Conservation (phyloP, 2,797 vertebrate genomes). For the Enteromius paludinosus region DNA sequence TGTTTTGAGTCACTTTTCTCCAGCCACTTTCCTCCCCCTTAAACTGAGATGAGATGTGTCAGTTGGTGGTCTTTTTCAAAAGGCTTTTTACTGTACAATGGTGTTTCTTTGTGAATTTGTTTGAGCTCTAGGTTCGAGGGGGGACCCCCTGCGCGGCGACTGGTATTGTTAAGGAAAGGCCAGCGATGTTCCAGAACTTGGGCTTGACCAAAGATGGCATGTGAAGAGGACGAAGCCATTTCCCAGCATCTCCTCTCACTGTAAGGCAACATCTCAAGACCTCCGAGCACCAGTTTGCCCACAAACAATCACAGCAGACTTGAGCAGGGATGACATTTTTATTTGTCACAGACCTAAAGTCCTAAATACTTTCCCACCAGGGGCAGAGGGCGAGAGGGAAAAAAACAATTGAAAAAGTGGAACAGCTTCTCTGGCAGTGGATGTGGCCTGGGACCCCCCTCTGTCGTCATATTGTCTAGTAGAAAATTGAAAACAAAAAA, state of each 20-base stretch:
- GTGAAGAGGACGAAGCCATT: slow-evolving; percentile 19
- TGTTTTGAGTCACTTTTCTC: neutral
- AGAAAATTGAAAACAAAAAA: slow-evolving; percentile 55
- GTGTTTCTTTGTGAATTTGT: slow-evolving; percentile 44
- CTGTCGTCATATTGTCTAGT: slow-evolving; percentile 54
- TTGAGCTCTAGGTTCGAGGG: slow-evolving; percentile 12
- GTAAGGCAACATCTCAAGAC: slow-evolving; percentile 48
- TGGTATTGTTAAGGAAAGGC: slow-evolving; percentile 48
- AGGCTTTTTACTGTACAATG: slow-evolving; percentile 37
- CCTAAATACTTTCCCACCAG: slow-evolving; percentile 60
- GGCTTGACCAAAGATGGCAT: slow-evolving; percentile 30
- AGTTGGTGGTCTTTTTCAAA: slow-evolving; percentile 37
- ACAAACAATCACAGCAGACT: slow-evolving; percentile 51
- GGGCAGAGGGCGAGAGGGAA: slow-evolving; percentile 47
- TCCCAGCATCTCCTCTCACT: slow-evolving; percentile 50
- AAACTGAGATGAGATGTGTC: slow-evolving; percentile 34
- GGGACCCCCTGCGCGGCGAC: slow-evolving; percentile 13
- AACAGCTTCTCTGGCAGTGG: slow-evolving; percentile 53
- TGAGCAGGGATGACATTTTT: slow-evolving; percentile 64
- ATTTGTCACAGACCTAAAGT: slow-evolving; percentile 63
- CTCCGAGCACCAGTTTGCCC: slow-evolving; percentile 46
- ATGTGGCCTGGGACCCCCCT: slow-evolving; percentile 47
- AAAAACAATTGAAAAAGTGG: slow-evolving; percentile 57
- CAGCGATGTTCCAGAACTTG: slow-evolving; percentile 44
- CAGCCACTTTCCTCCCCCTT: neutral